Evolutionary conservation across 2,797 vertebrate species (phyloP).

Genomic region (Geotrypetes seraphini): DNA sequence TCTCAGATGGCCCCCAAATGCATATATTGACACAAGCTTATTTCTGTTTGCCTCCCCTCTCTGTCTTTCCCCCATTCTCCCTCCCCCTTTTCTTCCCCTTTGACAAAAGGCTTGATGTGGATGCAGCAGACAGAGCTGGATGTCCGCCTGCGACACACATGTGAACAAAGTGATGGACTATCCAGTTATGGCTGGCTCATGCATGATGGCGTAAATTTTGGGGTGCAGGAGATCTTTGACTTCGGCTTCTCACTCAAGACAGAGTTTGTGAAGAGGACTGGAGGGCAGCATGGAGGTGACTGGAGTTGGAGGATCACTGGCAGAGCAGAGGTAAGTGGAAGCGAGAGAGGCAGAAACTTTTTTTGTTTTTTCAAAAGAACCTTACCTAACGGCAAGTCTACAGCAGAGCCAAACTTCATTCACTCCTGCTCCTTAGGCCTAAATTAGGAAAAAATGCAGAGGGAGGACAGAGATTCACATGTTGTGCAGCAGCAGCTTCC

Average conservation of each 20-base stretch:
- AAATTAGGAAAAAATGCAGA: too few species aligned
- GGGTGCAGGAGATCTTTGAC: constrained; percentile 79
- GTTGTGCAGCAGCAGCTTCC: too few species aligned
- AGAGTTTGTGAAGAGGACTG: constrained; percentile 78
- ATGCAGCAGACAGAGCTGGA: constrained; percentile 66
- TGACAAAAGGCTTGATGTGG: constrained; percentile 84
- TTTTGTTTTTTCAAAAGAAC: too few species aligned
- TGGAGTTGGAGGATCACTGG: constrained; percentile 91
- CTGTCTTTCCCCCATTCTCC: too few species aligned
- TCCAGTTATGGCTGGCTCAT: constrained; percentile 80
- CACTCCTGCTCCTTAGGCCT: too few species aligned
- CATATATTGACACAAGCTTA: too few species aligned
- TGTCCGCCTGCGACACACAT: constrained; percentile 74
- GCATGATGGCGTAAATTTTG: constrained; percentile 84
- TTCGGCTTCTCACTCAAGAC: constrained; percentile 67
- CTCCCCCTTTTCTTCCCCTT: too few species aligned
- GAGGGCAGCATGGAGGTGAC: constrained; percentile 84
- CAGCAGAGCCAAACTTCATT: too few species aligned
- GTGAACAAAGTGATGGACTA: constrained; percentile 76
- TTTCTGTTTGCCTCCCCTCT: neutral
- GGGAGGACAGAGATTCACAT: too few species aligned
- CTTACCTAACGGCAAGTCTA: too few species aligned
- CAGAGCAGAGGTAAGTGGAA: constrained; percentile 62
- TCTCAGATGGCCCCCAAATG: too few species aligned
- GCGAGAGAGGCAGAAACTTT: too few species aligned